These are phyloP conservation scores for Podargus strigoides DNA, from an alignment of 2,797 vertebrate genomes.

Conservation along the genomic window DNA sequence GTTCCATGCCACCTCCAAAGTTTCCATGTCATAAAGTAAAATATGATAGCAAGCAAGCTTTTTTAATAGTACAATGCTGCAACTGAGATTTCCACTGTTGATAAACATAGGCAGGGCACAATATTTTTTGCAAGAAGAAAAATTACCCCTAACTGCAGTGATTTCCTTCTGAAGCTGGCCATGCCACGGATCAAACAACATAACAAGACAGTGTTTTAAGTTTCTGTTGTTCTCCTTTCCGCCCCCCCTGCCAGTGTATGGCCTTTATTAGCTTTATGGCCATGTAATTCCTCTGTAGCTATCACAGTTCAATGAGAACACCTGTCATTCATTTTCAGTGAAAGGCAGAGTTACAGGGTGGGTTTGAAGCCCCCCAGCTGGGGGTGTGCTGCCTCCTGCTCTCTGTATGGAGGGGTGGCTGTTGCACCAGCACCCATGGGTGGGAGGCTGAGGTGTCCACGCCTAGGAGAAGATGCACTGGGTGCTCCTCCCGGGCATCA, in stretches of 20 bases:
- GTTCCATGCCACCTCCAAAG: background rate
- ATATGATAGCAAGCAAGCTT: background rate
- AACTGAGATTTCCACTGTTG: background rate
- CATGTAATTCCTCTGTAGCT: background rate
- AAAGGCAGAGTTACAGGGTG: background rate
- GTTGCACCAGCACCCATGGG: rapidly evolving
- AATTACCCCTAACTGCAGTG: background rate
- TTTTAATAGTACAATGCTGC: background rate
- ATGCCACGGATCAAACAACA: background rate
- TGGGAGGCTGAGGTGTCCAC: background rate
- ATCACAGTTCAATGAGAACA: background rate
- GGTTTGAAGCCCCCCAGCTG: background rate
- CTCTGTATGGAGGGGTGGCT: background rate
- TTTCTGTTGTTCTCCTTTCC: background rate
- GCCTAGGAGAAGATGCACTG: background rate
- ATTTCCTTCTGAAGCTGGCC: background rate
- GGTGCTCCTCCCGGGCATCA: background rate
- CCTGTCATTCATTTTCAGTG: background rate
- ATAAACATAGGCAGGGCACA: background rate
- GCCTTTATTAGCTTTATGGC: background rate
- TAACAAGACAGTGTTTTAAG: rapidly evolving
- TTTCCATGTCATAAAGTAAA: background rate
- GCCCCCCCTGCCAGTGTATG: background rate
- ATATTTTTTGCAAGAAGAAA: background rate
- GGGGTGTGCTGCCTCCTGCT: background rate